Evolutionary conservation across 2,797 vertebrate genomes (phyloP).

Genomic region (Alfaro cultratus): DNA sequence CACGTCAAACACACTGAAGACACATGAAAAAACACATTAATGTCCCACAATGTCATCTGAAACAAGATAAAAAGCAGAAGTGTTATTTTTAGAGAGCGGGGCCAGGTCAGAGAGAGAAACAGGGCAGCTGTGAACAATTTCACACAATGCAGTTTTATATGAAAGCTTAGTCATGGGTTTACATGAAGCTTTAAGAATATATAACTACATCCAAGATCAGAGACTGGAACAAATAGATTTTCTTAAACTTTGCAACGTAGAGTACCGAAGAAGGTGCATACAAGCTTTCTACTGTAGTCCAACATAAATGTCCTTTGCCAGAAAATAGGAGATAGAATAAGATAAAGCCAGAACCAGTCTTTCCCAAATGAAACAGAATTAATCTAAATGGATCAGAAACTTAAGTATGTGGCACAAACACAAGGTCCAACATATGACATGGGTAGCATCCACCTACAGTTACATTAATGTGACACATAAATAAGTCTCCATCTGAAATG

Average conservation of each 20-base stretch:
- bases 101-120: slow-evolving; percentile 50
- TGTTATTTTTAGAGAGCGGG: slow-evolving; percentile 24
- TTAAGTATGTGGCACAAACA: no score
- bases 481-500: background rate
- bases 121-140: slow-evolving; percentile 68
- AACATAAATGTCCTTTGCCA: background rate
- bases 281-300: background rate
- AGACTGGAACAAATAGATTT: background rate
- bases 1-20: slow-evolving; percentile 44
- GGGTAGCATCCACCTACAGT: no score
- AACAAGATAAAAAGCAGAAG: slow-evolving; percentile 50
- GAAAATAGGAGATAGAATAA: background rate
- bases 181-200: slow-evolving; percentile 29
- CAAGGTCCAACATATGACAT: no score
- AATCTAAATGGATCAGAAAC: background rate
- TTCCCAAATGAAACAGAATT: background rate
- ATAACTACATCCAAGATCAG: slow-evolving; percentile 8
- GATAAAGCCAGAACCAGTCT: background rate
- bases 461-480: no score
- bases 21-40: background rate
- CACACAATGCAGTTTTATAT: slow-evolving; percentile 58
- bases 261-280: background rate
- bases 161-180: slow-evolving; percentile 29
- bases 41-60: slow-evolving; percentile 27
- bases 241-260: background rate